Evolutionary conservation across 2,797 vertebrate genomes (phyloP), one percentile per base, ranked within the genome.

Genomic region (Syndactyla subalaris): DNA sequence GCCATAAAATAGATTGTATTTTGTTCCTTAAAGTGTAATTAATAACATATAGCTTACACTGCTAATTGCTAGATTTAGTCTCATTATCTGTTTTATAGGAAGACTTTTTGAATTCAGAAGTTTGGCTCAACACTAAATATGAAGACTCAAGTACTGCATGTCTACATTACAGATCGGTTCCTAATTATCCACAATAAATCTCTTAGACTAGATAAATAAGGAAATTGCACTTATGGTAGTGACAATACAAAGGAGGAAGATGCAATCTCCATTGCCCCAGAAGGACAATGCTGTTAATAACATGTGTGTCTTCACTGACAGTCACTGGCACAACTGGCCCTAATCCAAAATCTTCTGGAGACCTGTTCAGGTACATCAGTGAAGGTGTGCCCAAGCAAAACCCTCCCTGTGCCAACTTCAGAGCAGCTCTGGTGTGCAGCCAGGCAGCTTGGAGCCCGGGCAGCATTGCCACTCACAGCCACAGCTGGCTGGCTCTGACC

Each of bases 201-300:
- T 68, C 39, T 81, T 39, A 39, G 43, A 22, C 22, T 83, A 12
- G 41, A 68, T 52, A 73, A 94, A 51, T 2, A 54, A 7, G 10
- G 49, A 65, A 83, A 75, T 84, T 81, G 36, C 34, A 52, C 34
- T 86, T 67, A 7, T 3, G 18, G 45, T 8, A 51, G 49, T 2
- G 9, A 57, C 73, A 72, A 80, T 29, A 70, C 63, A 46, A 1
- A 22, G 34, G 26, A 80, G 73, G 82, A 77, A 54, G 57, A 18
- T n/a, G 52, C 2, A 29, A 57, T 2, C 12, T 30, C 21, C 4
- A 0, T 3, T 77, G 41, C 27, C 29, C 2, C 34, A 51, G 75
- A 23, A 77, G 55, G 38, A 48, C 61, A 13, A 2, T 7, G 30
- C 52, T 41, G 15, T 30, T 30, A 23, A 41, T 10, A 12, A 10